Evolutionary conservation across 2,888 invertebrate genomes (phyloP), one percentile per base, ranked within the genome.

Genomic region (Panopea generosa): DNA sequence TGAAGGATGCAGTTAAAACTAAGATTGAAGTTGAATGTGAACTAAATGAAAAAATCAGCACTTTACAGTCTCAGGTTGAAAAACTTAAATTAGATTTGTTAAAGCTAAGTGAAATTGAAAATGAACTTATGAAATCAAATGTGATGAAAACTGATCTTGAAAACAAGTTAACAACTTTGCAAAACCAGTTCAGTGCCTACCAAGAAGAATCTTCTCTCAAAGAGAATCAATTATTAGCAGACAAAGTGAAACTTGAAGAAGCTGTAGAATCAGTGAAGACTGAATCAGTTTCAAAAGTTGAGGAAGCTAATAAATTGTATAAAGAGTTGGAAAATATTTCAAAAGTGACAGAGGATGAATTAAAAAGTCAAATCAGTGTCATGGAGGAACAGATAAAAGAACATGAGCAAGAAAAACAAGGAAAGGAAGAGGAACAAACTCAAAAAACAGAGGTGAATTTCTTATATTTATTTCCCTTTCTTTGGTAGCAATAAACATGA

Each of bases 361-460:
- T 77, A 18, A 43, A 62, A 29, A 20, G 43, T 9, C 67, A 56
- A 40, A 74, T 71, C 33, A 49, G 43, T 22, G 56, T 63, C 6
- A 45, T 78, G 24, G 76, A 72, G 52, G 61, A 71, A 20, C 62
- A 66, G 24, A 43, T 75, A n/a, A 45, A 16, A 14, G 59, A 33
- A 2, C 7, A 67, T 14, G 57, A 70, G 27, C 45, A 26, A 38
- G 73, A 79, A 49, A 67, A 72, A 38, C 29, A 45, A 27, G 43
- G 59, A 38, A 49, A 72, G 47, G 74, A 73, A 33, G 38, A 61
- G 38, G 72, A 75, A 33, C 20, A 38, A 33, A 63, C 60, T 18
- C 86, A 86, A 53, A 70, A 82, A 57, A 55, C 73, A 20, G 61
- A 77, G 71, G 79, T 83, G 76, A 68, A 66, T 20, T 29, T 55